These are phyloP conservation scores for Festucalex cinctus DNA, from an alignment of 2,113 vertebrate genomes.

Conservation along the genomic window DNA sequence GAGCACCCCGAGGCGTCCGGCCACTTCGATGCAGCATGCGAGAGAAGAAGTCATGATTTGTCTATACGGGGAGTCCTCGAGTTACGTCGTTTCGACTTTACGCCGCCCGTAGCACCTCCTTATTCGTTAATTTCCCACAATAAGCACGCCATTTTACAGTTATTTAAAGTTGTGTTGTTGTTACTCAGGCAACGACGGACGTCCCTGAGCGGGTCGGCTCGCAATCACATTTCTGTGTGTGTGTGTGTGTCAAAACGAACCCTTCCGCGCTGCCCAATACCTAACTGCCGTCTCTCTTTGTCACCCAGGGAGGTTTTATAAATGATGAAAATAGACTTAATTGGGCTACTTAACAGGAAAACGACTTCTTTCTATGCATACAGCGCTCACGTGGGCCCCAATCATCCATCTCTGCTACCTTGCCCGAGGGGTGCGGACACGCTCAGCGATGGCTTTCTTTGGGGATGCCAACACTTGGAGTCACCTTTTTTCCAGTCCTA, in stretches of 20 bases:
- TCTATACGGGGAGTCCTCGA: no score
- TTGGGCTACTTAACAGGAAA: conserved; percentile 57
- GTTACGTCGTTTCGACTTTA: no score
- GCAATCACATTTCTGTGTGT: no score
- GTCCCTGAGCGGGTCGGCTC: no score
- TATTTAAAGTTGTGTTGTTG: no score
- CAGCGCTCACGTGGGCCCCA: conserved; percentile 53
- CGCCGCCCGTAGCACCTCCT: no score
- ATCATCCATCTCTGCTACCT: conserved; percentile 71
- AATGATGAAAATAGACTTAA: conserved; percentile 62
- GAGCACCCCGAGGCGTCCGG: conserved; percentile 31
- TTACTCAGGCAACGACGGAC: no score
- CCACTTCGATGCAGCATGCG: conserved; percentile 23
- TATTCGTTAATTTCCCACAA: no score
- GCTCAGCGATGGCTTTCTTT: conserved; percentile 50
- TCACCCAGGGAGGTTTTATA: conserved; percentile 51
- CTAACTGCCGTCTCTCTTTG: conserved; percentile 44
- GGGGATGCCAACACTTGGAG: conserved; percentile 64
- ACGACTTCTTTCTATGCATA: conserved; percentile 51
- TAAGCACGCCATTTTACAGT: no score
- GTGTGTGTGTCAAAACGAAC: conserved; percentile 31
- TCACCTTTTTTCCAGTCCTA: conserved; percentile 58
- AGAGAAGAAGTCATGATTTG: conserved; percentile 34
- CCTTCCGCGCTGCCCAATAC: conserved; percentile 42
- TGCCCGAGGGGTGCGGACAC: conserved; percentile 59